A percentile compares a stretch with the other conserved stretches of the same genome.
Conservation (phyloP, 2,113 vertebrate species). For the Typhlomys cinereus region DNA sequence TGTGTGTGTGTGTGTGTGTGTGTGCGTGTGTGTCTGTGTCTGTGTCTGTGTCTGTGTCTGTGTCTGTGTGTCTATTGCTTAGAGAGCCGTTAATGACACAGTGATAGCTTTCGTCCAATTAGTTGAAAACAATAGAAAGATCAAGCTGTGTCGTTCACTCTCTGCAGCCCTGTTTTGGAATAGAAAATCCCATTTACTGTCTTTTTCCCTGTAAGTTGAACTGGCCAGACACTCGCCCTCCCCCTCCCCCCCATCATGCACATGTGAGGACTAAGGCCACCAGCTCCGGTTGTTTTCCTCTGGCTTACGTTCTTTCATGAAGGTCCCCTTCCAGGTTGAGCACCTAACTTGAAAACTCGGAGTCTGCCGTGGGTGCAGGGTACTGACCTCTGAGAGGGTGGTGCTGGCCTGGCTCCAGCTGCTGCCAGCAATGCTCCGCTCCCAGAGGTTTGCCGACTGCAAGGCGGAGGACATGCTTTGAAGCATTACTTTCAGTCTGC, state of each 20-base stretch:
- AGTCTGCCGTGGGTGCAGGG: neutral
- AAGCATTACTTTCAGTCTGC: fast-evolving
- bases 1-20: neutral
- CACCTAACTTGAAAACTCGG: neutral
- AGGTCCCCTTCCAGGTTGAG: too few species aligned
- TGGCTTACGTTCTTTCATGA: too few species aligned
- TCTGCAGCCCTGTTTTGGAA: neutral
- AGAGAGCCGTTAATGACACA: neutral
- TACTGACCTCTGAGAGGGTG: fast-evolving
- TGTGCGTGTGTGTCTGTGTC: fast-evolving
- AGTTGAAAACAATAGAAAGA: neutral
- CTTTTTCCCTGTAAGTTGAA: neutral
- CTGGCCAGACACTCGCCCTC: neutral
- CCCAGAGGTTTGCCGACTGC: too few species aligned
- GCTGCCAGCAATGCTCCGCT: too few species aligned
- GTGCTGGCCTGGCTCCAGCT: too few species aligned
- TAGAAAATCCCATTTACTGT: neutral
- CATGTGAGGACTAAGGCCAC: too few species aligned
- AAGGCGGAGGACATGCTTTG: neutral
- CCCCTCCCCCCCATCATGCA: fast-evolving
- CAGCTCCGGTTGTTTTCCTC: too few species aligned
- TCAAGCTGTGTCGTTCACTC: neutral
- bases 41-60: neutral
- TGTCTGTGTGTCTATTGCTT: neutral
- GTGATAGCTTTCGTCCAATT: neutral